A percentile compares a stretch with the other conserved stretches of the same genome.
phyloP scores from a whole-genome alignment of 2,113 vertebrate genomes.

The Cavia aperea region DNA sequence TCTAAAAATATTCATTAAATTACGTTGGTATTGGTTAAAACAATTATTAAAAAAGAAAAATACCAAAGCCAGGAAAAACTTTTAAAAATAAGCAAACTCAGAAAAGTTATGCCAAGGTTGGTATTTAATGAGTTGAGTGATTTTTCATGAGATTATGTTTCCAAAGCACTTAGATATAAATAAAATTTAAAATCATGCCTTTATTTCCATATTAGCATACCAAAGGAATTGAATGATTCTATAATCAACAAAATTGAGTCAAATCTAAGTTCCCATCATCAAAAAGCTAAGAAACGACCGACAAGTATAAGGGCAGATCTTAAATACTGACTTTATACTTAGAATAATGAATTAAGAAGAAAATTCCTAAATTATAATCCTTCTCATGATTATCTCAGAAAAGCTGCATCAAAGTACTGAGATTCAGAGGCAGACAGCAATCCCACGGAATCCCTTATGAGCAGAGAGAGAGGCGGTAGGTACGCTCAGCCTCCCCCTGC shows the following conservation, averaged over 20 bases:
- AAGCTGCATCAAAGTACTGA: background rate
- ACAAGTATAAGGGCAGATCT: background rate
- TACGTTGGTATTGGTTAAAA: background rate
- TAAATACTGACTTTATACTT: background rate
- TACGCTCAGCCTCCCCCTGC: background rate
- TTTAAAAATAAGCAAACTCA: conserved; percentile 59
- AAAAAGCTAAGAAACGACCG: background rate
- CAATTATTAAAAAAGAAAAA: conserved; percentile 29
- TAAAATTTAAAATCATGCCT: conserved; percentile 56
- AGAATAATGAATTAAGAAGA: background rate
- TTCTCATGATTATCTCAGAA: conserved; percentile 4
- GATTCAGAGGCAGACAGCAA: background rate
- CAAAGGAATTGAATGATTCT: conserved; percentile 4
- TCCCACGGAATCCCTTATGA: background rate
- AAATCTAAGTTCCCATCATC: background rate
- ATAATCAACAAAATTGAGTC: conserved; percentile 13
- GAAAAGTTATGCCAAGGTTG: conserved; percentile 51
- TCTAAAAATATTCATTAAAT: conserved; percentile 32
- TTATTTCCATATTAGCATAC: conserved; percentile 50
- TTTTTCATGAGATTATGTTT: conserved; percentile 62
- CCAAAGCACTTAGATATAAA: conserved; percentile 63
- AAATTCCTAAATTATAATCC: background rate
- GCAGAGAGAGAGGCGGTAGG: too few species aligned
- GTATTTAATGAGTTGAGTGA: conserved; percentile 41
- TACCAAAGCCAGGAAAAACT: conserved; percentile 44